These are phyloP conservation scores for Halocynthia aurantium DNA, from an alignment of 23 tunicate genomes.

Conservation along the genomic window DNA sequence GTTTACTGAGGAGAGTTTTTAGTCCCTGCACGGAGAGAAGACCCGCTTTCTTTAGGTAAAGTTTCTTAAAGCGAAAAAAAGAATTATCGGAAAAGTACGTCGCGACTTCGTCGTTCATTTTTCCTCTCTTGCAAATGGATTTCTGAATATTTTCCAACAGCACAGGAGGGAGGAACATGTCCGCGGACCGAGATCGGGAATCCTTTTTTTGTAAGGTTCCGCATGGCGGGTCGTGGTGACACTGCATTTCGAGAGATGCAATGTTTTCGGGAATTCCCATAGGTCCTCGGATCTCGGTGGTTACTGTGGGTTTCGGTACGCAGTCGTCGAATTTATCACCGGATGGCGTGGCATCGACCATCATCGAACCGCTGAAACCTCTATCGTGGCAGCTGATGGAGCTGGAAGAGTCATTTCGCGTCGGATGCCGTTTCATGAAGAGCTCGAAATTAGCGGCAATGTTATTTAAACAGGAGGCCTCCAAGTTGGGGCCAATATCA, in stretches of 20 bases:
- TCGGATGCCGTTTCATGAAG: neutral
- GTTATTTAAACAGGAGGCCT: conserved; percentile 6
- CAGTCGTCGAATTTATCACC: conserved; percentile 16
- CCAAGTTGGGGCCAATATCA: conserved; percentile 4
- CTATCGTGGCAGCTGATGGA: conserved; percentile 2
- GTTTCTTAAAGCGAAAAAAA: neutral
- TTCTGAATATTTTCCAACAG: conserved; percentile 13
- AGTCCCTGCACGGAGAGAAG: conserved; percentile 5
- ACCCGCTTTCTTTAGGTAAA: conserved; percentile 16
- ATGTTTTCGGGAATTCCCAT: neutral
- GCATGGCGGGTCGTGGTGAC: conserved; percentile 19
- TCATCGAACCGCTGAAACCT: conserved; percentile 22
- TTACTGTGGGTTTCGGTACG: neutral
- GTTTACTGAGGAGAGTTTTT: conserved; percentile 8
- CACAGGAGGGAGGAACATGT: conserved; percentile 5
- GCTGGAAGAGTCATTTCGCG: neutral
- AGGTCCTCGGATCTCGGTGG: neutral
- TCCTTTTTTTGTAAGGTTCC: neutral
- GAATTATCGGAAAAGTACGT: conserved; percentile 7
- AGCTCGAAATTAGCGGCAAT: conserved; percentile 1
- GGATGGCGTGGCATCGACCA: neutral
- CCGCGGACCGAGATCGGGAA: neutral
- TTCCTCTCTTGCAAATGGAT: conserved; percentile 4
- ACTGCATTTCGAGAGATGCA: conserved; percentile 11
- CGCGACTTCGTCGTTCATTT: conserved; percentile 5